Percentiles rank a stretch among this genome's conserved stretches.
Evolutionary conservation across 2,113 vertebrate genomes (phyloP).

Genomic region (Hydrolagus affinis): DNA sequence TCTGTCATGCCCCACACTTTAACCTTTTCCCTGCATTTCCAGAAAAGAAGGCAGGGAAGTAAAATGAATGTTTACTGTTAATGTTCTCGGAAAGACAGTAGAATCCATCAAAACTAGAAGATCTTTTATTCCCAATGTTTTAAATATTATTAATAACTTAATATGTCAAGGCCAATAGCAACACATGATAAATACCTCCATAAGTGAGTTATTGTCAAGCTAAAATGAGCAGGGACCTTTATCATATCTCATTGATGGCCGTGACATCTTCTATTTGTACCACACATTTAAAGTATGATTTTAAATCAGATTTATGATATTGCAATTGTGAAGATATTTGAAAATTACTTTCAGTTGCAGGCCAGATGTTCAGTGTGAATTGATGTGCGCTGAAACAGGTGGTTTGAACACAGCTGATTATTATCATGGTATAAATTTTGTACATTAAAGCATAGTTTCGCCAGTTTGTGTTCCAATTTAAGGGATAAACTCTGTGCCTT

Average conservation of each 20-base stretch:
- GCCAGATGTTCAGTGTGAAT: neutral
- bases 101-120: slow-evolving; percentile 16
- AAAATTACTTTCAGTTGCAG: neutral
- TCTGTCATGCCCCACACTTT: too few relatives aligned
- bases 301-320: neutral
- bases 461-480: neutral
- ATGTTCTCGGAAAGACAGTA: neutral
- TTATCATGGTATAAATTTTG: neutral
- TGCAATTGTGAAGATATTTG: neutral
- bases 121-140: slow-evolving; percentile 22
- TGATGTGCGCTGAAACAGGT: neutral
- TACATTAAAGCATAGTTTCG: neutral
- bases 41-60: neutral
- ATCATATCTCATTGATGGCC: neutral
- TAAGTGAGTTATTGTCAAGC: slow-evolving; percentile 1
- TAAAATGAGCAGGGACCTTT: neutral
- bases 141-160: slow-evolving; percentile 27
- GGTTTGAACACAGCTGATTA: neutral
- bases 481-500: neutral
- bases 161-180: slow-evolving; percentile 14
- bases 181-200: neutral
- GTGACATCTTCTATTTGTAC: slow-evolving; percentile 21
- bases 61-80: neutral
- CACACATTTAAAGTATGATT: neutral
- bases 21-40: too few relatives aligned